Conservation (phyloP, 2,113 vertebrate species). For the Oncorhynchus mykiss region DNA sequence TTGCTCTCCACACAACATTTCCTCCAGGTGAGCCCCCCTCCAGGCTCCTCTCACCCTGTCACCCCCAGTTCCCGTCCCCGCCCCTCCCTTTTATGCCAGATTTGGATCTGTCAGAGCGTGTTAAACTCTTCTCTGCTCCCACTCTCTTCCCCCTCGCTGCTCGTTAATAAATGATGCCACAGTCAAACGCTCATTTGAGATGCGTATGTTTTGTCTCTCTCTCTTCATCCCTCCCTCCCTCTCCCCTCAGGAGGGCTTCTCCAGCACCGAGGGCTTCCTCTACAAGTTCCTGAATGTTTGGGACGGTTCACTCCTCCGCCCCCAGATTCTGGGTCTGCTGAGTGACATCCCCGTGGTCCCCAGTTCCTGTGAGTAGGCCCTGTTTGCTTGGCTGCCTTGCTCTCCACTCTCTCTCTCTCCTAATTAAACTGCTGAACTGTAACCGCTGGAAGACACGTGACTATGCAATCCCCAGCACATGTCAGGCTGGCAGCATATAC, state of each 20-base stretch:
- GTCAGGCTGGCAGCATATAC: no score
- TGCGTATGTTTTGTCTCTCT: slow-evolving; percentile 3
- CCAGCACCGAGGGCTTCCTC: slow-evolving; percentile 85
- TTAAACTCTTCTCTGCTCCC: not conserved
- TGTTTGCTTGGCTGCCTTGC: not conserved
- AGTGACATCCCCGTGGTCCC: slow-evolving; percentile 82
- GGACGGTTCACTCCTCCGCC: slow-evolving; percentile 80
- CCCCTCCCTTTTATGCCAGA: not conserved
- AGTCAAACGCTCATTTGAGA: slow-evolving; percentile 11
- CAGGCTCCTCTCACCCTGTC: slow-evolving; percentile 2
- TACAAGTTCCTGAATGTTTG: slow-evolving; percentile 87
- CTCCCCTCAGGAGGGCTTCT: slow-evolving; percentile 83
- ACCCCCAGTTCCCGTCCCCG: not conserved
- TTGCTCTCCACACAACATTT: slow-evolving; percentile 81
- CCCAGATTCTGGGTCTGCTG: slow-evolving; percentile 82
- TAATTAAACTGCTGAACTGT: slow-evolving; percentile 1
- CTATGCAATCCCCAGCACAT: no score
- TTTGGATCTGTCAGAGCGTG: not conserved
- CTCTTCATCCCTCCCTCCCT: not conserved
- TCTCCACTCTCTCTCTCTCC: not conserved
- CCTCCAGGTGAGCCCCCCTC: slow-evolving; percentile 81
- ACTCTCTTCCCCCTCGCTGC: not conserved
- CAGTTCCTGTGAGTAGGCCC: slow-evolving; percentile 76
- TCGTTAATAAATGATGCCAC: slow-evolving; percentile 17
- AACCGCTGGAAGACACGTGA: not conserved